A percentile compares a stretch with the other conserved stretches of the same genome.
These are phyloP conservation scores for Chouioia cunea DNA, from an alignment of 2,888 invertebrate species.

Conservation along the genomic window DNA sequence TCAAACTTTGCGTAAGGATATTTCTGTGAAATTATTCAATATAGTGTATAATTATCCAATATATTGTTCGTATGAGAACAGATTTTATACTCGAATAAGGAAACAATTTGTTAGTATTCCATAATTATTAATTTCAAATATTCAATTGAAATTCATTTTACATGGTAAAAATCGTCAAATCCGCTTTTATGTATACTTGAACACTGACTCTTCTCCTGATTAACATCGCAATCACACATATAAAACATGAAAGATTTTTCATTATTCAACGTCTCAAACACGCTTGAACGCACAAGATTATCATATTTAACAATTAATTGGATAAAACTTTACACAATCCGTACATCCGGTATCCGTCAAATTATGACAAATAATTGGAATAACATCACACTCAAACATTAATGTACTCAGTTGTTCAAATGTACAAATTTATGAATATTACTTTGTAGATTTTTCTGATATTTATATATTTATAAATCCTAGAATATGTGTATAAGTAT, in stretches of 20 bases:
- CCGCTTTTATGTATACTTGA: constrained; percentile 14
- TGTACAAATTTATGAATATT: constrained; percentile 63
- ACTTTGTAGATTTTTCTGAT: constrained; percentile 32
- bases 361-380: constrained; percentile 51
- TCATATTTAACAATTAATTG: constrained; percentile 52
- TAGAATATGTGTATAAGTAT: constrained; percentile 56
- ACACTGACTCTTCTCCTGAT: constrained; percentile 17
- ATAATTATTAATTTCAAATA: no score
- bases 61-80: no score
- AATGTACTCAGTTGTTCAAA: constrained; percentile 60
- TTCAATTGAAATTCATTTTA: constrained; percentile 5
- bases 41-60: no score
- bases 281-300: constrained; percentile 53
- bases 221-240: constrained; percentile 44
- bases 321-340: constrained; percentile 57
- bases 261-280: constrained; percentile 34
- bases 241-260: constrained; percentile 47
- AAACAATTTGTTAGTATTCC: no score
- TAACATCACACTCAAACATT: constrained; percentile 60
- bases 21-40: no score
- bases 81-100: no score
- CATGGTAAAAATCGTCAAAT: constrained; percentile 35
- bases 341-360: constrained; percentile 32
- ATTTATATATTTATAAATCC: constrained; percentile 51
- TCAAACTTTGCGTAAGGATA: neutral